A percentile compares a stretch with the other conserved stretches of the same genome.
Conservation (phyloP, 2,113 vertebrate genomes). For the Oncorhynchus clarkii region DNA sequence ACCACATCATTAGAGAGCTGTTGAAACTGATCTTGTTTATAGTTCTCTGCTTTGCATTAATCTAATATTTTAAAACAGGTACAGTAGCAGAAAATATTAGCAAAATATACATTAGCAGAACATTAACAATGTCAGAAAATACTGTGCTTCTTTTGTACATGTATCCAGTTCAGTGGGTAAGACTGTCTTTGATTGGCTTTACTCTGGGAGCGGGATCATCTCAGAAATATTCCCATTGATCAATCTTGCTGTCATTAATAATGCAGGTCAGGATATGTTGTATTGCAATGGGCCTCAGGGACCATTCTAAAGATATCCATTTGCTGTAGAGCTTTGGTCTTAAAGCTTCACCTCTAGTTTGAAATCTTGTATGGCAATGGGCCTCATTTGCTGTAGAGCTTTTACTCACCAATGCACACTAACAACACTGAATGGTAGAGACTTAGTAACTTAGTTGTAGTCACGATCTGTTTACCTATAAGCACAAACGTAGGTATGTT, state of each 20-base stretch:
- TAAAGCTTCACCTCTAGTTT: constrained; percentile 2
- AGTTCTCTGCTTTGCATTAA: constrained; percentile 37
- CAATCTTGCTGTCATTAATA: constrained; percentile 40
- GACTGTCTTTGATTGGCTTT: constrained; percentile 37
- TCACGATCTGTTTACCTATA: too few species aligned
- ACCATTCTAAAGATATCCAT: constrained; percentile 25
- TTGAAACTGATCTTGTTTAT: constrained; percentile 51
- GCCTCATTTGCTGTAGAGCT: too few species aligned
- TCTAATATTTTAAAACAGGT: too few species aligned
- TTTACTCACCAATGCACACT: too few species aligned
- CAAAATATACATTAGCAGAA: too few species aligned
- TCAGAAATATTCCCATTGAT: constrained; percentile 35
- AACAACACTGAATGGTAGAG: too few species aligned
- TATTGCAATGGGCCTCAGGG: constrained; percentile 10
- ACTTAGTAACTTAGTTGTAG: too few species aligned
- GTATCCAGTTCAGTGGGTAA: constrained; percentile 51
- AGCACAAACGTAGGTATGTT: too few species aligned
- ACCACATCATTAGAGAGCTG: constrained; percentile 27
- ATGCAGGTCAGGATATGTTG: constrained; percentile 38
- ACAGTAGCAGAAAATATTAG: too few species aligned
- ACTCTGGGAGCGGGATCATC: not conserved
- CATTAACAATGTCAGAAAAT: too few species aligned
- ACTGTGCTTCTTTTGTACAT: constrained; percentile 19
- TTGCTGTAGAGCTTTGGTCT: constrained; percentile 6
- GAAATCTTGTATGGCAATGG: too few species aligned